Percentiles rank a stretch among this genome's conserved stretches.
Evolutionary conservation across 2,888 invertebrate species (phyloP).

Genomic region (Euplagia quadripunctaria): DNA sequence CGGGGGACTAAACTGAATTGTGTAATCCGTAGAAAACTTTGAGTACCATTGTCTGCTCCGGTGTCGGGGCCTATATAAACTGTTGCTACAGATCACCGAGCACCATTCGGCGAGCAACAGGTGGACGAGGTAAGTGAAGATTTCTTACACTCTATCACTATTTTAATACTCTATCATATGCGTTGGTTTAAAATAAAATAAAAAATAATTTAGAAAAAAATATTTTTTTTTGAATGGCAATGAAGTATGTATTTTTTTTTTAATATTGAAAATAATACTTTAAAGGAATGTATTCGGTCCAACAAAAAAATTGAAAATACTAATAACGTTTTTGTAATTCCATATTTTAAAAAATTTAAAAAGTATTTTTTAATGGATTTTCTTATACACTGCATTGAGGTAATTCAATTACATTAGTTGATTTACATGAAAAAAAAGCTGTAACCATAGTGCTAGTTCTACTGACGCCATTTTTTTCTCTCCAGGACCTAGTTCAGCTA

Average conservation of each 20-base stretch:
- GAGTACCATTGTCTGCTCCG: conserved; percentile 59
- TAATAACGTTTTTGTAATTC: too few relatives aligned
- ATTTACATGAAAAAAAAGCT: too few relatives aligned
- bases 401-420: too few relatives aligned
- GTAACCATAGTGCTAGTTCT: too few relatives aligned
- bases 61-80: conserved; percentile 77
- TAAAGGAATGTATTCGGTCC: background rate
- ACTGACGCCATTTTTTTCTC: background rate
- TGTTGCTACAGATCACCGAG: conserved; percentile 52
- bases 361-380: too few relatives aligned
- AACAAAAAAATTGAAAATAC: too few relatives aligned
- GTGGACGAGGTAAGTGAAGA: conserved; percentile 74
- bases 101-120: conserved; percentile 80
- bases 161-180: background rate
- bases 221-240: background rate
- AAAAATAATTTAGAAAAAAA: background rate
- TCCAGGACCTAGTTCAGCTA: background rate
- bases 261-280: background rate
- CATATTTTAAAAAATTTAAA: too few relatives aligned
- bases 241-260: background rate
- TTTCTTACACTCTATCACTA: conserved; percentile 2
- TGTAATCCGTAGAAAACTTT: conserved; percentile 58
- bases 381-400: too few relatives aligned
- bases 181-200: background rate
- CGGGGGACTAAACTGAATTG: too few relatives aligned